Base-by-base conservation (phyloP, 1,140 invertebrate species). In the Drosophila pseudoananassae region DNA sequence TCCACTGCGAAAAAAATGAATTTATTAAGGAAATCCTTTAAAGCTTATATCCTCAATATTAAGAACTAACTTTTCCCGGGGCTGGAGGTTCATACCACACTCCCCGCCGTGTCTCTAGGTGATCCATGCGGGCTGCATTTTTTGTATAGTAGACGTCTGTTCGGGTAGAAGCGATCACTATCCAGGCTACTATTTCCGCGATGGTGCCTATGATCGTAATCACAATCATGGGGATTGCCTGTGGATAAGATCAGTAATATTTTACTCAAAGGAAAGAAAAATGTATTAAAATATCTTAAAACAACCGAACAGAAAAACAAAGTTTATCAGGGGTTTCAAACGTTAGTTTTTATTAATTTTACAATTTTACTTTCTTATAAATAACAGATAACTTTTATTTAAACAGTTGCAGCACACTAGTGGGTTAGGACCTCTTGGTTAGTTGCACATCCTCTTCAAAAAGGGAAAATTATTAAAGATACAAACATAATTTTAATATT, bases 71-170 rank as follows among this genome's bases (percentile, higher is more conserved):
- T 58, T 65, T 65, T 2, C 15, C 40, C 1, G 14, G 46, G 7
- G 20, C 20, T 20, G 2, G n/a, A 0, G 0, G 0, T 8, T 8
- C 31, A 43, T 65, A 65, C 29, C 29, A 65, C 7, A 12, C 57
- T 4, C 61, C 61, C 2, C 4, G 2, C 4, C 61, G 61, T 5
- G 61, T 61, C 43, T 65, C 61, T 0, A 61, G 31, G 5, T 12
- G 6, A 15, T 61, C 57, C 3, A 10, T 25, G n/a, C 10, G 3
- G 0, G 57, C 61, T 0, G 40, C 61, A 9, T 61, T 6, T 25
- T 61, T 65, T 4, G 40, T 31, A 17, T 14, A 65, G 40, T 43
- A 65, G 1, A 61, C 61, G 5, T 65, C 61, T 9, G 46, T 29
- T 8, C 47, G 45, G 4, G 12, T 46, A 4, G 27, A 3, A 1